A percentile compares a stretch with the other conserved stretches of the same genome.
These are phyloP conservation scores for Apeira syringaria DNA, from an alignment of 2,888 invertebrate genomes.

Conservation along the genomic window DNA sequence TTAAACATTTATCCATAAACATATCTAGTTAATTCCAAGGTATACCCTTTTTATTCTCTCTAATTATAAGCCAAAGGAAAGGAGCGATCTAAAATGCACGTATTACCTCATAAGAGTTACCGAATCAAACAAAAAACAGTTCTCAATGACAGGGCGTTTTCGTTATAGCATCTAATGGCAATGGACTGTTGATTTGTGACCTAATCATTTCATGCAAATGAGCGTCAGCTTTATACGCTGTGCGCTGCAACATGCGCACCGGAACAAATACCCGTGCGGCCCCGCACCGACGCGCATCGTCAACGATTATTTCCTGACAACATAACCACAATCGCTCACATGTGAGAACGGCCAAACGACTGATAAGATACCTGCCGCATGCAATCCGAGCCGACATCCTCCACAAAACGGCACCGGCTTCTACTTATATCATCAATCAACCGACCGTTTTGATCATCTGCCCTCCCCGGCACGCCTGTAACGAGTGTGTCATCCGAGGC, in stretches of 20 bases:
- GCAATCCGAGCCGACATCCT: conserved; percentile 22
- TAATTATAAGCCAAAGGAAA: too few relatives aligned
- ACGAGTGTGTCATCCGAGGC: conserved; percentile 8
- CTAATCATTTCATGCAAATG: conserved; percentile 9
- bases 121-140: too few relatives aligned
- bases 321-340: conserved; percentile 27
- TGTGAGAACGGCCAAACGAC: conserved; percentile 29
- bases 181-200: too few relatives aligned
- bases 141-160: too few relatives aligned
- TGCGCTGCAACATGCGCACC: conserved; percentile 38
- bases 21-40: too few relatives aligned
- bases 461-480: not conserved
- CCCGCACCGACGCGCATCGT: conserved; percentile 8
- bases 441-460: conserved; percentile 13
- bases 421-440: conserved; percentile 23
- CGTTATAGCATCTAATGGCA: too few relatives aligned
- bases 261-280: conserved; percentile 46
- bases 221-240: conserved; percentile 12
- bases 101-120: too few relatives aligned
- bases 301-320: conserved; percentile 27
- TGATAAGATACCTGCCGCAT: conserved; percentile 39
- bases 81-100: too few relatives aligned
- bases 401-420: conserved; percentile 17
- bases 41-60: too few relatives aligned
- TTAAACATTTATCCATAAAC: too few relatives aligned